Base-by-base conservation (phyloP, 1,140 invertebrate species). In the Diachasmimorpha longicaudata region DNA sequence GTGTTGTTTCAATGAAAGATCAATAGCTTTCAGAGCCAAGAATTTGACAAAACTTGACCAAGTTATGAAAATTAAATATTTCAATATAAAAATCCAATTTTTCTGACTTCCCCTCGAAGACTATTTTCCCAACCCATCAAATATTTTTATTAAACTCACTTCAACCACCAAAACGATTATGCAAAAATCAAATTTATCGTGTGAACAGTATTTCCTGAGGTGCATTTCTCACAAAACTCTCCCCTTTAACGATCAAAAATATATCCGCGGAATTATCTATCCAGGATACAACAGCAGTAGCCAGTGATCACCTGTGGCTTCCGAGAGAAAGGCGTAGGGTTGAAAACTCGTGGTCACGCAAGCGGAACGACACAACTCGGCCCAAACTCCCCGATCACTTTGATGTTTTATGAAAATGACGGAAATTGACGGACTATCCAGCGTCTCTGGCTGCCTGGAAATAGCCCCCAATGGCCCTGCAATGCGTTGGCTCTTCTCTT, bases 351-450 rank as follows among this genome's bases (percentile, higher is more conserved):
- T 77, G 72, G 72, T 39, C 76, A 77, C 68, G 72, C 72, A 68
- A 74, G 72, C 76, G 70, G 68, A 77, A 77, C 76, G 68, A 77
- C 36, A 36, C 36, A 48, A 36, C 25, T 36, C 63, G 48, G 46
- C 66, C 21, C 36, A 58, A 52, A 55, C 36, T 68, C 70, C 55
- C 55, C 52, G 67, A 72, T 76, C 44, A 42, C 70, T 73, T 77
- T 77, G 73, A 77, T 77, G 67, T 58, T 70, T 77, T 77, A 77
- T 58, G 71, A 73, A 73, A 72, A 73, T 74, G 69, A 77, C 58
- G 76, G 69, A 74, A 73, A 74, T 74, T 74, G 72, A 66, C 67
- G 66, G 69, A 31, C 58, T 39, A 25, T 37, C 31, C 16, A 68
- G 25, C 16, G 4, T 42, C 14, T 39, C 36, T 37, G 0, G 31